A percentile compares a stretch with the other conserved stretches of the same genome.
phyloP scores from a whole-genome alignment of 2,888 invertebrate species.

The Noctua janthina region DNA sequence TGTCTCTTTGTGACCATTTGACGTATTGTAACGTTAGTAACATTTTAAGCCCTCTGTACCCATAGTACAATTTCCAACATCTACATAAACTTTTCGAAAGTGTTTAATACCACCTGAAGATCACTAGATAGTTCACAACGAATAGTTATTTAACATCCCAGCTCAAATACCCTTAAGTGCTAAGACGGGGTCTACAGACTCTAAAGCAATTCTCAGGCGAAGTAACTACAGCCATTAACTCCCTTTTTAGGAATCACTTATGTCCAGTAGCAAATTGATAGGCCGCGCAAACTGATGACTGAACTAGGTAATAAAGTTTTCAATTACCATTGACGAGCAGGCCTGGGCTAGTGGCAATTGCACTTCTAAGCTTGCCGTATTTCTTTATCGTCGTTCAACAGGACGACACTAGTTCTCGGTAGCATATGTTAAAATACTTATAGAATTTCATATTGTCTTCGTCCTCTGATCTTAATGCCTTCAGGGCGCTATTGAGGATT shows the following conservation, averaged over 20 bases:
- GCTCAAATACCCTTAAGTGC: constrained; percentile 11
- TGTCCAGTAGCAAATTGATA: constrained; percentile 33
- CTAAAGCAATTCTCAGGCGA: constrained; percentile 13
- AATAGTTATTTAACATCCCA: constrained; percentile 10
- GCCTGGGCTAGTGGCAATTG: background rate
- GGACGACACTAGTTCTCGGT: background rate
- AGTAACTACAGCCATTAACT: constrained; percentile 15
- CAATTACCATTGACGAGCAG: constrained; percentile 23
- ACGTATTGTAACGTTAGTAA: no score
- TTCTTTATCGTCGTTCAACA: background rate
- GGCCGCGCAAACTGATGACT: constrained; percentile 9
- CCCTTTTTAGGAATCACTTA: constrained; percentile 21
- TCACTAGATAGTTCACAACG: background rate
- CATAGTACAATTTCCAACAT: background rate
- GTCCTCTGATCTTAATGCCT: background rate
- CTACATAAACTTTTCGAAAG: background rate
- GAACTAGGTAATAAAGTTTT: constrained; percentile 19
- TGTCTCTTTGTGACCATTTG: no score
- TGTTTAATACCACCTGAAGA: background rate
- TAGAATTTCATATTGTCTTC: background rate
- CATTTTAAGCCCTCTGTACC: no score
- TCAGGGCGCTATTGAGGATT: no score
- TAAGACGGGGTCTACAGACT: background rate
- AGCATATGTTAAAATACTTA: background rate
- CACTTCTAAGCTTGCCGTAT: background rate